A percentile compares a stretch with the other conserved stretches of the same genome.
phyloP scores from a whole-genome alignment of 2,113 vertebrate genomes.

The Xiphophorus maculatus region DNA sequence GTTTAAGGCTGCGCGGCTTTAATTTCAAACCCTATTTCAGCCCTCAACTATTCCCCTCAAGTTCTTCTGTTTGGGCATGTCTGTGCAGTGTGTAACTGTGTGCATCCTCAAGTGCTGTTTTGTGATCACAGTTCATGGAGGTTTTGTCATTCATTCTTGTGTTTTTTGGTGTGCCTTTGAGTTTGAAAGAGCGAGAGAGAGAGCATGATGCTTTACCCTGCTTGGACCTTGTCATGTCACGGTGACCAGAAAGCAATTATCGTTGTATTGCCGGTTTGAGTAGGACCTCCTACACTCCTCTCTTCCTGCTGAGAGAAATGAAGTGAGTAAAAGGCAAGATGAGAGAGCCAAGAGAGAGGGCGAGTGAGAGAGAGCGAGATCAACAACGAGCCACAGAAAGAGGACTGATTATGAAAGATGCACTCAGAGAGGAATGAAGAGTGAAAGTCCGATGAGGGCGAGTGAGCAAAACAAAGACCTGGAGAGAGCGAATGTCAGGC shows the following conservation, averaged over 20 bases:
- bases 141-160: constrained; percentile 10
- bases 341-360: constrained; percentile 42
- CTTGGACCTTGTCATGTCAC: constrained; percentile 72
- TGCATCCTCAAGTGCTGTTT: constrained; percentile 22
- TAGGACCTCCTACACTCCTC: constrained; percentile 52
- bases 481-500: constrained; percentile 73
- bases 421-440: constrained; percentile 23
- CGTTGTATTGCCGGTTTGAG: constrained; percentile 67
- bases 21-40: constrained; percentile 37
- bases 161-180: constrained; percentile 13
- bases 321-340: constrained; percentile 29
- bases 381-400: constrained; percentile 29
- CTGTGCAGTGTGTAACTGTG: constrained; percentile 39
- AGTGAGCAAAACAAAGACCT: constrained; percentile 28
- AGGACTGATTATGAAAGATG: constrained; percentile 34
- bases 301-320: constrained; percentile 46
- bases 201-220: constrained; percentile 57
- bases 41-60: constrained; percentile 47
- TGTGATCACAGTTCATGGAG: constrained; percentile 8
- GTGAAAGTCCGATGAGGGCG: constrained; percentile 35
- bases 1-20: constrained; percentile 35
- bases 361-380: constrained; percentile 13
- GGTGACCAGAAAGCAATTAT: constrained; percentile 84
- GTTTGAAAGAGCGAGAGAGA: constrained; percentile 28
- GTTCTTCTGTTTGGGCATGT: constrained; percentile 42